phyloP scores from a whole-genome alignment of 2,113 vertebrate species.

The Pitta sordida region DNA sequence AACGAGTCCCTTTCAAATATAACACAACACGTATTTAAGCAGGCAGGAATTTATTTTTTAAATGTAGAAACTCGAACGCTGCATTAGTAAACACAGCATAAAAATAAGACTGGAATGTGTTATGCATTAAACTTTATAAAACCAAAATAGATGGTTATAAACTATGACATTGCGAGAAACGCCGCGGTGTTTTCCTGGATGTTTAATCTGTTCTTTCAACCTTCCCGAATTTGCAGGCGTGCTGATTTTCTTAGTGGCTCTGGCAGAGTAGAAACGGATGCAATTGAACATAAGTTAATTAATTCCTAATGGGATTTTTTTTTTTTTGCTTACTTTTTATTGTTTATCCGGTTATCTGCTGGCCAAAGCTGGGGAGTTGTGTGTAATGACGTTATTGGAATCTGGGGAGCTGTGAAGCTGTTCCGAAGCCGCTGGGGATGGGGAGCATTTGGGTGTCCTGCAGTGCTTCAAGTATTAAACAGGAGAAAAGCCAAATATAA shows the following conservation, averaged over 20 bases:
- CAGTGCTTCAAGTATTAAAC: neutral
- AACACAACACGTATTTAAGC: neutral
- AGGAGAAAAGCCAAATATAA: neutral
- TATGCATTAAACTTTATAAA: neutral
- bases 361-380: neutral
- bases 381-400: conserved; percentile 20
- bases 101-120: neutral
- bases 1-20: neutral
- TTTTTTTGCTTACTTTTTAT: neutral
- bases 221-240: neutral
- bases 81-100: neutral
- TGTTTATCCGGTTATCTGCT: conserved; percentile 11
- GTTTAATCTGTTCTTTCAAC: neutral
- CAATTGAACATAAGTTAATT: conserved; percentile 18
- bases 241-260: neutral
- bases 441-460: neutral
- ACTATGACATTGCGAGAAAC: neutral
- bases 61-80: neutral
- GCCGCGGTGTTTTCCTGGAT: neutral
- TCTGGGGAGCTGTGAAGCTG: neutral
- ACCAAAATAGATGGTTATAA: neutral
- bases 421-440: neutral
- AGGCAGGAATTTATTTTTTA: neutral
- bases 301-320: conserved; percentile 41
- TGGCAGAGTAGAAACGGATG: neutral